Percentiles rank a stretch among this genome's conserved stretches.
Evolutionary conservation across 2,888 invertebrate species (phyloP).

Genomic region (Tetropium fuscum): DNA sequence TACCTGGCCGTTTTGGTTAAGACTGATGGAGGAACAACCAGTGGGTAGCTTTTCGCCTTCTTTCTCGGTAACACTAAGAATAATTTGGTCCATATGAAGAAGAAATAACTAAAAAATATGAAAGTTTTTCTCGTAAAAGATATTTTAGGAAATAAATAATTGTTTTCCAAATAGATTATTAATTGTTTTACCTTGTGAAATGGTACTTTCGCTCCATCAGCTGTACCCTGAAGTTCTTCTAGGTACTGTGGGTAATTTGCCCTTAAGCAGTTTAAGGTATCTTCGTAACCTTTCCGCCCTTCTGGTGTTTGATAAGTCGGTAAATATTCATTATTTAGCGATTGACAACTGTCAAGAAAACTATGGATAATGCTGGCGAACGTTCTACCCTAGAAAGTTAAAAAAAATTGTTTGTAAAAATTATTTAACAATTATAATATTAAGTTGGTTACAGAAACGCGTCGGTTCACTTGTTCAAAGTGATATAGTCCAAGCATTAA

Average conservation of each 20-base stretch:
- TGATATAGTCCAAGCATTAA: too few species aligned
- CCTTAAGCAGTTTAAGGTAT: slow-evolving; percentile 76
- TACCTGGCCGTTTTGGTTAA: slow-evolving; percentile 67
- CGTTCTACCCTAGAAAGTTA: slow-evolving; percentile 78
- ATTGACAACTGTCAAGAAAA: slow-evolving; percentile 72
- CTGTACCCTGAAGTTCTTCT: slow-evolving; percentile 85
- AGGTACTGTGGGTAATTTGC: slow-evolving; percentile 85
- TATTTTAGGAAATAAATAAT: too few species aligned
- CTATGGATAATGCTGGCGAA: slow-evolving; percentile 80
- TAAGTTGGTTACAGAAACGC: too few species aligned
- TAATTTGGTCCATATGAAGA: slow-evolving; percentile 86
- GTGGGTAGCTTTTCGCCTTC: slow-evolving; percentile 69
- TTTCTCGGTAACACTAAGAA: slow-evolving; percentile 71
- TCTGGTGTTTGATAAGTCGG: slow-evolving; percentile 78
- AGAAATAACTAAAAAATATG: slow-evolving; percentile 77
- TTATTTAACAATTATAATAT: too few species aligned
- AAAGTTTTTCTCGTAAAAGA: too few species aligned
- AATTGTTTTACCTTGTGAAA: slow-evolving; percentile 78
- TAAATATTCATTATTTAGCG: slow-evolving; percentile 77
- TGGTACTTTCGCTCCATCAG: slow-evolving; percentile 86
- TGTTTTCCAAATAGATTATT: background rate
- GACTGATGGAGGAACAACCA: slow-evolving; percentile 83
- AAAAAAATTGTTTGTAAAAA: too few species aligned
- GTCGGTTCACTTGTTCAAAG: too few species aligned
- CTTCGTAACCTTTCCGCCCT: slow-evolving; percentile 80